Conservation (phyloP, 1,140 invertebrate genomes). For the Lordiphosa mommai region DNA sequence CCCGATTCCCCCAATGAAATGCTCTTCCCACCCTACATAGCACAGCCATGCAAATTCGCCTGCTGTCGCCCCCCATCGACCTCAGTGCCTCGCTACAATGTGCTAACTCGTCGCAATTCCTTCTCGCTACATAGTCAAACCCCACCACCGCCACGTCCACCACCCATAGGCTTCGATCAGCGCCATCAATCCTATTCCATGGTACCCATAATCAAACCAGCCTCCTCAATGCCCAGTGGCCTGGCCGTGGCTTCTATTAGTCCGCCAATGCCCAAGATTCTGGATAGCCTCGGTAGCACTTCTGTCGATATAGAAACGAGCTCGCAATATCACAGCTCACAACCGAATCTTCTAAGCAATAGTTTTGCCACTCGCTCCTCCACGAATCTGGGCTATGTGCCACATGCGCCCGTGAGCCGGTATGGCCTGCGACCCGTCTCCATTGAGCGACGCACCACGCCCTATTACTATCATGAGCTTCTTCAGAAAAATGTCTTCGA, state of each 20-base stretch:
- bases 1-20: constrained; percentile 78
- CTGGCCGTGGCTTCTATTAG: constrained; percentile 25
- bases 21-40: constrained; percentile 78
- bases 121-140: constrained; percentile 47
- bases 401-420: constrained; percentile 24
- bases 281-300: constrained; percentile 14
- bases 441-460: constrained; percentile 67
- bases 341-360: constrained; percentile 65
- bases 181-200: constrained; percentile 53
- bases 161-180: constrained; percentile 44
- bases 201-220: constrained; percentile 65
- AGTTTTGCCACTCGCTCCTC: constrained; percentile 29
- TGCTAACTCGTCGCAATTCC: constrained; percentile 41
- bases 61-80: constrained; percentile 68
- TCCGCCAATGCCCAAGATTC: constrained; percentile 2
- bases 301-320: constrained; percentile 12
- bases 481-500: constrained; percentile 72
- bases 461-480: constrained; percentile 78
- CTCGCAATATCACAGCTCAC: constrained; percentile 68
- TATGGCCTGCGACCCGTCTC: constrained; percentile 44
- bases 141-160: constrained; percentile 69
- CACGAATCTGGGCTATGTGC: constrained; percentile 33
- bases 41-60: constrained; percentile 73
- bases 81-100: constrained; percentile 69
- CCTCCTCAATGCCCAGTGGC: constrained; percentile 72